Conservation (phyloP, 2,797 vertebrate species). For the Rhincodon typus region DNA sequence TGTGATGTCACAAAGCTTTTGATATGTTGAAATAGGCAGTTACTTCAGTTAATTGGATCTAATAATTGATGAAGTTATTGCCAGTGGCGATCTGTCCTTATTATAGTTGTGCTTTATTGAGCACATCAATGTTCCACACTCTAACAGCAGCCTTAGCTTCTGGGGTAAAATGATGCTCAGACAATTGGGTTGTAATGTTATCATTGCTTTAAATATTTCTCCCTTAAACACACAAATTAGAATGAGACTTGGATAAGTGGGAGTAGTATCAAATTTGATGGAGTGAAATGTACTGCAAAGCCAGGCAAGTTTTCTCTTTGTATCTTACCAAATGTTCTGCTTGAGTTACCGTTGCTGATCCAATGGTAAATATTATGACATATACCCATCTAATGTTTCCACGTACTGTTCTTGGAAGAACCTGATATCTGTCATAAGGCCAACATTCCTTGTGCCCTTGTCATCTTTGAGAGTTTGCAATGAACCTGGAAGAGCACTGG, state of each 20-base stretch:
- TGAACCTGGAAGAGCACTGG: too few relatives aligned
- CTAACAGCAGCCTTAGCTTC: background rate
- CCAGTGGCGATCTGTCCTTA: background rate
- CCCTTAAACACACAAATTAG: background rate
- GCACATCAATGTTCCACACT: background rate
- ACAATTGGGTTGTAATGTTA: background rate
- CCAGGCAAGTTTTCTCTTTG: too few relatives aligned
- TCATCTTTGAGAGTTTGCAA: too few relatives aligned
- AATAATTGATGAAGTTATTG: slow-evolving; percentile 10
- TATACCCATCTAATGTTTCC: too few relatives aligned
- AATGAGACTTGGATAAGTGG: background rate
- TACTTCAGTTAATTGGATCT: slow-evolving; percentile 24
- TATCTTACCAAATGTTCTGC: too few relatives aligned
- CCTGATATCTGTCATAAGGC: too few relatives aligned
- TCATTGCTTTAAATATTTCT: background rate
- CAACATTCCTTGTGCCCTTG: too few relatives aligned
- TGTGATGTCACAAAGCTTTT: background rate
- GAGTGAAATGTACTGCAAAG: too few relatives aligned
- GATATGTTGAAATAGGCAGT: slow-evolving; percentile 24
- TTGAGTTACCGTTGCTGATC: too few relatives aligned
- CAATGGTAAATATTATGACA: too few relatives aligned
- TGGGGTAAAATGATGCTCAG: background rate
- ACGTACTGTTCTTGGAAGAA: too few relatives aligned
- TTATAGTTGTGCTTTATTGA: background rate
- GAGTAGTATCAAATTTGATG: too few relatives aligned